phyloP scores from a whole-genome alignment of 2,888 invertebrate species.

The Cataglyphis livida region DNA sequence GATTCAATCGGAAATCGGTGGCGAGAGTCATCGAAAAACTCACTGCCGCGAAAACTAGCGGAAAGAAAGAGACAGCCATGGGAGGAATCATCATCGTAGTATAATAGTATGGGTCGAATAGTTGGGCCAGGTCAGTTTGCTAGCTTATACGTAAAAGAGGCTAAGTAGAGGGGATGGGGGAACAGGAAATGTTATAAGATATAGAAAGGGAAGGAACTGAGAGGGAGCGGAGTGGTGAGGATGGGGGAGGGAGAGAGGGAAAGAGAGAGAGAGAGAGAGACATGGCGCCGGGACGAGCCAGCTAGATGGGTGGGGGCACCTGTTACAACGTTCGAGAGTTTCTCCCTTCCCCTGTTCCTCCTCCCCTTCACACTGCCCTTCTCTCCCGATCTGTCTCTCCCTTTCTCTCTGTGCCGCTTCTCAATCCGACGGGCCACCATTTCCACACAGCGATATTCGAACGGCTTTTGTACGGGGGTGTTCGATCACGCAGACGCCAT shows the following conservation, averaged over 20 bases:
- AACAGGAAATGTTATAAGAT: conserved; percentile 70
- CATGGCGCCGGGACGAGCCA: conserved; percentile 29
- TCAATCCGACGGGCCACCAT: conserved; percentile 35
- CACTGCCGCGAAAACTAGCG: background rate
- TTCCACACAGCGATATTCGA: conserved; percentile 13
- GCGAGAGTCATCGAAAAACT: background rate
- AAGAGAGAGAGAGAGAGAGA: background rate
- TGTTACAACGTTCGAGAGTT: conserved; percentile 59
- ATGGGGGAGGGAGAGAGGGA: background rate
- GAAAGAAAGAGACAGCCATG: background rate
- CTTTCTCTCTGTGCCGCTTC: conserved; percentile 18
- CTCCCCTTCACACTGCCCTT: background rate
- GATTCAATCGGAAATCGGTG: background rate
- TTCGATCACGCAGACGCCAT: conserved; percentile 15
- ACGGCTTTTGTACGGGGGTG: conserved; percentile 3
- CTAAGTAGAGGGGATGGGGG: conserved; percentile 69
- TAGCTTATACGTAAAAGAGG: conserved; percentile 75
- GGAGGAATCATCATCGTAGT: conserved; percentile 23
- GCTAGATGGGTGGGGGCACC: conserved; percentile 53
- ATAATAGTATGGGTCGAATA: conserved; percentile 63
- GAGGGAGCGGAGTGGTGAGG: background rate
- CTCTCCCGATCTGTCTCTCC: background rate
- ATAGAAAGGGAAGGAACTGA: conserved; percentile 37
- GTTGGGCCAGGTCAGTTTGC: conserved; percentile 78
- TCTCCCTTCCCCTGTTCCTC: background rate